These are phyloP conservation scores for Callosobruchus maculatus DNA, from an alignment of 2,888 invertebrate species.

Conservation along the genomic window DNA sequence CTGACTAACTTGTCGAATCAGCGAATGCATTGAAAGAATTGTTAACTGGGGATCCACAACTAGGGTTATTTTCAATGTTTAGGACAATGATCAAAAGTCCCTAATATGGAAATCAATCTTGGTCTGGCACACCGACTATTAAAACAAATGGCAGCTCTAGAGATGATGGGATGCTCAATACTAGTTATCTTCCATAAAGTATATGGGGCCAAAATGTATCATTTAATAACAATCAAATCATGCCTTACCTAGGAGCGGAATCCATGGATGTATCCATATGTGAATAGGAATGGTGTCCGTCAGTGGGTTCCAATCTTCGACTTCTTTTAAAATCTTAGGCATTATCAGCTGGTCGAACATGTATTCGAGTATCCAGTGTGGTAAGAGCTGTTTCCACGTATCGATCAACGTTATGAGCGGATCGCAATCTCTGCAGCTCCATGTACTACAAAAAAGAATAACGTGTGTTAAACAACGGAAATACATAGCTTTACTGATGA, in stretches of 20 bases:
- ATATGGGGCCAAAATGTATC: too few relatives aligned
- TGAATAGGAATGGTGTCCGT: constrained; percentile 94
- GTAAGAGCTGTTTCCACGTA: constrained; percentile 76
- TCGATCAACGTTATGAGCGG: constrained; percentile 76
- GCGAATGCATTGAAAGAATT: too few relatives aligned
- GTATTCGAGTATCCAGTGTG: constrained; percentile 79
- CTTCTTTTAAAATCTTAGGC: constrained; percentile 70
- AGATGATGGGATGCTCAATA: too few relatives aligned
- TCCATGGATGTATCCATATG: constrained; percentile 97
- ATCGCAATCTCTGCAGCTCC: constrained; percentile 81
- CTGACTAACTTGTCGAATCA: too few relatives aligned
- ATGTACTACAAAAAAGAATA: constrained; percentile 53
- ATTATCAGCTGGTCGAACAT: constrained; percentile 79
- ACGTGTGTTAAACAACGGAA: background rate
- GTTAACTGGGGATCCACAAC: too few relatives aligned
- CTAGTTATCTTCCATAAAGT: too few relatives aligned
- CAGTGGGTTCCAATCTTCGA: constrained; percentile 91
- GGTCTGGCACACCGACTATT: too few relatives aligned
- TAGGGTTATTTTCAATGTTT: too few relatives aligned
- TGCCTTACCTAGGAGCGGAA: constrained; percentile 69
- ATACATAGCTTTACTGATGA: too few relatives aligned
- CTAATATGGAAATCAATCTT: too few relatives aligned
- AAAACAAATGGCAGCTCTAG: too few relatives aligned
- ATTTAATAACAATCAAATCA: background rate
- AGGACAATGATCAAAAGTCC: too few relatives aligned